Evolutionary conservation across 1,140 invertebrate genomes (phyloP), one percentile per base, ranked within the genome.

Genomic region (Coptotermes formosanus): DNA sequence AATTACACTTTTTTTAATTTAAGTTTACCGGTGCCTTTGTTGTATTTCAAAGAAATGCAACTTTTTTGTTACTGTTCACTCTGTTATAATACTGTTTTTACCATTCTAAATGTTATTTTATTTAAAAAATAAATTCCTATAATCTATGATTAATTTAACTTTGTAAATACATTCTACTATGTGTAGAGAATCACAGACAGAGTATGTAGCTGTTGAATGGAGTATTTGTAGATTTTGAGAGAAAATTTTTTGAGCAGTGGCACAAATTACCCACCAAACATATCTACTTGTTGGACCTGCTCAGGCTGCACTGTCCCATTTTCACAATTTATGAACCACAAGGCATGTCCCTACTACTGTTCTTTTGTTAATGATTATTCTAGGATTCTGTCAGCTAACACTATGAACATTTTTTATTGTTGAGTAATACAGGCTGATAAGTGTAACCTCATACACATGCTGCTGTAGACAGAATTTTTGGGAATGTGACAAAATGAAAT

Each of bases 41-140:
- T 75, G 64, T 75, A n/a, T 75, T 75, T 75, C 64, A 75, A 75
- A 75, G 64, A 75, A 75, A 75, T 75, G n/a, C 64, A 75, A 75
- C 64, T n/a, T 75, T 75, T 75, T 75, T 75, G 64, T 75, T 75
- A 75, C 9, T 75, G 64, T 75, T 75, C n/a, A 75, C 64, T 75
- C 1, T 75, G 30, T 75, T 75, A n/a, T 75, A 75, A 75, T 75
- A 75, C 30, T 75, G n/a, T 75, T 75, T 38, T 75, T 75, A 75
- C 64, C 64, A 75, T n/a, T 75, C n/a, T 19, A 30, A 75, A 75
- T 23, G 59, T 64, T 75, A 75, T 75, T 75, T 75, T 75, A 30
- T 75, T 75, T 75, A 75, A 75, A 30, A 75, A 75, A 75, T 0
- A 16, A 75, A 75, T 30, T 30, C 64, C 64, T 75, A 30, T 75